A percentile compares a stretch with the other conserved stretches of the same genome.
phyloP scores from a whole-genome alignment of 2,888 invertebrate genomes.

The Apamea sordens region DNA sequence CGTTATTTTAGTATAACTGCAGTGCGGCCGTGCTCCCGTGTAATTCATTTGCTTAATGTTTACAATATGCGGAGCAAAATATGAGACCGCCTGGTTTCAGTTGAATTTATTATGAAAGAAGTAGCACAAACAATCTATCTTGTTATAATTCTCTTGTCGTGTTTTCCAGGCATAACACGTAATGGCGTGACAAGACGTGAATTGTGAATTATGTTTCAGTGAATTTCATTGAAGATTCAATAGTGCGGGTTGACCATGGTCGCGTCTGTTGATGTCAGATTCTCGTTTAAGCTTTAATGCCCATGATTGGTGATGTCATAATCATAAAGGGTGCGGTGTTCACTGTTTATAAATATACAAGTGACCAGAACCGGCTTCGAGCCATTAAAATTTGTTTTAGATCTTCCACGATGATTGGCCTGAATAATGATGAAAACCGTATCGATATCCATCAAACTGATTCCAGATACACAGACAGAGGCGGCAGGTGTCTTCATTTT shows the following conservation, averaged over 20 bases:
- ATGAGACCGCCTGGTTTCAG: constrained; percentile 19
- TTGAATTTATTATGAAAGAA: constrained; percentile 45
- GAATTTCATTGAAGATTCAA: constrained; percentile 35
- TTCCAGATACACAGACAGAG: not conserved
- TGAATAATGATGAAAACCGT: constrained; percentile 2
- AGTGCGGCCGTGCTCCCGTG: constrained; percentile 17
- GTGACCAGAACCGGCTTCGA: constrained; percentile 19
- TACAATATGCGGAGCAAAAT: constrained; percentile 30
- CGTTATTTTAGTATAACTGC: constrained; percentile 39
- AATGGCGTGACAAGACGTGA: constrained; percentile 15
- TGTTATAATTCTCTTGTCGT: constrained; percentile 22
- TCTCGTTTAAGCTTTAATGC: constrained; percentile 28
- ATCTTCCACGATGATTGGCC: not conserved
- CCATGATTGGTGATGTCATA: constrained; percentile 55
- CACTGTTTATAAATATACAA: constrained; percentile 39
- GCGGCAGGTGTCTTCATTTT: not conserved
- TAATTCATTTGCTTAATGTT: constrained; percentile 51
- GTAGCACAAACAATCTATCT: constrained; percentile 22
- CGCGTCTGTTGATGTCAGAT: constrained; percentile 34
- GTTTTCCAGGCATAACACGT: constrained; percentile 6
- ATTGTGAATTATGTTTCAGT: constrained; percentile 8
- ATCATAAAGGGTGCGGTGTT: constrained; percentile 31
- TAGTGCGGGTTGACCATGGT: constrained; percentile 1
- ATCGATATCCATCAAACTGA: not conserved
- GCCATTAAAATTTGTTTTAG: not conserved